Conservation (phyloP, 1,140 invertebrate genomes). For the Brachionus sp. region DNA sequence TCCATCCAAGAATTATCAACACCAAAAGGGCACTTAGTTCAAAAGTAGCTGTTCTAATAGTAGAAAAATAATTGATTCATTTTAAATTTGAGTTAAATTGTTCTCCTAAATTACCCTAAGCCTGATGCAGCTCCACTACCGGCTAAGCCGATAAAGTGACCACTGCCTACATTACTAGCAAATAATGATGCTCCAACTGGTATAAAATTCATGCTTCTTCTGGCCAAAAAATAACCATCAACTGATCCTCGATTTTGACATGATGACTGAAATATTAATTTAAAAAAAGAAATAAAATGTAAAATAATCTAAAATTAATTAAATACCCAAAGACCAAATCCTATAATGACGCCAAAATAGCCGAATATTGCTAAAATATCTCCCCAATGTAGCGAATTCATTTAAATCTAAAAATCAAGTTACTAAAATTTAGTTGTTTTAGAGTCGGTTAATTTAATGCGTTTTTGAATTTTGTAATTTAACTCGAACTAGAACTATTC, state of each 20-base stretch:
- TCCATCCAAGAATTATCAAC: constrained; percentile 60
- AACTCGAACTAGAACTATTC: neutral
- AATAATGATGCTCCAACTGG: constrained; percentile 66
- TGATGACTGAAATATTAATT: constrained; percentile 16
- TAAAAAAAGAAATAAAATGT: too few species aligned
- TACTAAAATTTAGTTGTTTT: neutral
- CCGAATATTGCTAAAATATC: neutral
- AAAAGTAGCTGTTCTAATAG: constrained; percentile 31
- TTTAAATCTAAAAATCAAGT: neutral
- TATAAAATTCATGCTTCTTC: constrained; percentile 61
- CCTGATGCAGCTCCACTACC: constrained; percentile 60
- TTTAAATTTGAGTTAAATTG: constrained; percentile 19
- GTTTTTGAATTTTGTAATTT: neutral
- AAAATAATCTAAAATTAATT: neutral
- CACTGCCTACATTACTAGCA: constrained; percentile 66
- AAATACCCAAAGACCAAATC: constrained; percentile 45
- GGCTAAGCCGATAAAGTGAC: constrained; percentile 65
- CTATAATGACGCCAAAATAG: constrained; percentile 41
- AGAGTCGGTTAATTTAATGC: neutral
- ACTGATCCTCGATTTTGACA: constrained; percentile 44
- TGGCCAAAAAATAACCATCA: constrained; percentile 64
- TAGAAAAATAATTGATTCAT: too few species aligned
- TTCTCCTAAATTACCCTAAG: neutral
- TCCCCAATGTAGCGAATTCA: constrained; percentile 36
- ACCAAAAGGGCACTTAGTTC: constrained; percentile 4